phyloP scores from a whole-genome alignment of 1,140 invertebrate genomes.

The Nebria ingens region DNA sequence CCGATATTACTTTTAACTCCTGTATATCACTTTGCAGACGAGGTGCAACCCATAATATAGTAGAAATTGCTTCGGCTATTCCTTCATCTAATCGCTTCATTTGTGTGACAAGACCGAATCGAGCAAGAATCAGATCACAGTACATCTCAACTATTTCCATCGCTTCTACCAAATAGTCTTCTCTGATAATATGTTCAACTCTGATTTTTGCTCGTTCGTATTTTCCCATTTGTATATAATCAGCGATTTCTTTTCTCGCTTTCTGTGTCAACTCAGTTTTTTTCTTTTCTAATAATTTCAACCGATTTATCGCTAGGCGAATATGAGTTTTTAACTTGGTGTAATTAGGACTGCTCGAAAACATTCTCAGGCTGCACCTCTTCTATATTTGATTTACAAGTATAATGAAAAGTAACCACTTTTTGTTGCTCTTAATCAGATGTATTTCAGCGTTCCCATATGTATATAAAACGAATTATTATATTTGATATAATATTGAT shows the following conservation, averaged over 20 bases:
- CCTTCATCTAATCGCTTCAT: constrained; percentile 96
- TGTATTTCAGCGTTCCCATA: too few relatives aligned
- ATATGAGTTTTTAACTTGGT: constrained; percentile 95
- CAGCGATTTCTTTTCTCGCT: constrained; percentile 93
- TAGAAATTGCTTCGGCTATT: constrained; percentile 90
- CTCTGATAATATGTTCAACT: constrained; percentile 96
- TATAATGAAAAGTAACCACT: too few relatives aligned
- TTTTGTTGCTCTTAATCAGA: too few relatives aligned
- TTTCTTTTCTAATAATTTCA: constrained; percentile 96
- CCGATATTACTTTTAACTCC: constrained; percentile 87
- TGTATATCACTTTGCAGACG: constrained; percentile 71
- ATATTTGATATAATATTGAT: too few relatives aligned
- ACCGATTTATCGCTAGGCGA: constrained; percentile 78
- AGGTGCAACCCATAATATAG: constrained; percentile 92
- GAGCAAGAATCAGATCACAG: constrained; percentile 92
- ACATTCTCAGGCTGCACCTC: too few relatives aligned
- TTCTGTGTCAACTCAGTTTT: constrained; percentile 95
- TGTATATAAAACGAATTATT: too few relatives aligned
- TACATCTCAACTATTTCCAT: constrained; percentile 99
- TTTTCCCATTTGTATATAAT: constrained; percentile 86
- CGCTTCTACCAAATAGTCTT: constrained; percentile 98
- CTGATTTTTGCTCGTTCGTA: constrained; percentile 88
- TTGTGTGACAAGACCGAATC: constrained; percentile 94
- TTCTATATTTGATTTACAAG: too few relatives aligned
- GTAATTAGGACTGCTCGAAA: constrained; percentile 80